Percentiles rank a stretch among this genome's conserved stretches.
Evolutionary conservation across 2,888 invertebrate species (phyloP).

Genomic region (Cataglyphis rosenhaueri): DNA sequence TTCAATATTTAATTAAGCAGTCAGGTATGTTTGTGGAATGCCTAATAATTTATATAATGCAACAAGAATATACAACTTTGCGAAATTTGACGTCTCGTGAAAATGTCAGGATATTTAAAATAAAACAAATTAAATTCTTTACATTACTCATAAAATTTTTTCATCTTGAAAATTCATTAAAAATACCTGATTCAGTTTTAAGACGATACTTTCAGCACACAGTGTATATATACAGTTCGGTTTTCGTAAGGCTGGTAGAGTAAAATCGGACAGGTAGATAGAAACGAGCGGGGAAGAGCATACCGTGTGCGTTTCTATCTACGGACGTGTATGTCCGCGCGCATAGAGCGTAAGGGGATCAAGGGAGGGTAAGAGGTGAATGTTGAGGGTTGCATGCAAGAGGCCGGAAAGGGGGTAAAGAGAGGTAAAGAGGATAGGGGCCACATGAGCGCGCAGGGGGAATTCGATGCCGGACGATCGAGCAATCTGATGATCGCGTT

Average conservation of each 20-base stretch:
- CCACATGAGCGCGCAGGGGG: conserved; percentile 54
- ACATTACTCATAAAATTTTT: background rate
- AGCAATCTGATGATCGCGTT: conserved; percentile 73
- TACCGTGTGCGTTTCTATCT: conserved; percentile 31
- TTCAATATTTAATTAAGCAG: background rate
- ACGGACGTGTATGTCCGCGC: conserved; percentile 8
- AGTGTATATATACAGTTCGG: background rate
- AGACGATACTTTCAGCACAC: conserved; percentile 17
- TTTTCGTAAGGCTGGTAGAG: conserved; percentile 16
- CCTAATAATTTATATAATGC: background rate
- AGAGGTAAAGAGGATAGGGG: conserved; percentile 32
- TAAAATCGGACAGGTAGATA: conserved; percentile 44
- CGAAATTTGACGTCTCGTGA: background rate
- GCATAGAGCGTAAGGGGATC: conserved; percentile 7
- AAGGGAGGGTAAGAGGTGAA: conserved; percentile 33
- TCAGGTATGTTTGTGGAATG: background rate
- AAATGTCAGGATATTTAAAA: conserved; percentile 6
- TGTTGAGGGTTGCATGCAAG: conserved; percentile 40
- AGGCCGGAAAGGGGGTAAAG: conserved; percentile 23
- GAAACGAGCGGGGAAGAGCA: background rate
- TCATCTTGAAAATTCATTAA: background rate
- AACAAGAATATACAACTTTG: background rate
- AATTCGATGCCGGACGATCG: conserved; percentile 71
- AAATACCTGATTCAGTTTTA: conserved; percentile 3
- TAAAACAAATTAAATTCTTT: conserved; percentile 1